Base-by-base conservation (phyloP, 2,888 invertebrate genomes). In the Xestia xanthographa region DNA sequence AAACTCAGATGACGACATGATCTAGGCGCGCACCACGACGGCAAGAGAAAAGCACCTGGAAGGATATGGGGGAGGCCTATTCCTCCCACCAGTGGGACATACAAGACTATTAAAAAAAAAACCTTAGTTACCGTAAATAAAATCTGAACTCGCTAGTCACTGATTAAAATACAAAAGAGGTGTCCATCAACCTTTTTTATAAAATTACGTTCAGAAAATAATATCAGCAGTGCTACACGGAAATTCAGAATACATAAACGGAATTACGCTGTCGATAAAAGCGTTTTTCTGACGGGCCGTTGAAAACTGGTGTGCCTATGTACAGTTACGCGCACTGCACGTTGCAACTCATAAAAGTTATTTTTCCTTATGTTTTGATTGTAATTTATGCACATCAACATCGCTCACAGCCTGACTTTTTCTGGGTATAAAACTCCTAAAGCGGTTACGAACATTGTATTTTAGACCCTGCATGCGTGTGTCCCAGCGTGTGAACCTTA, bases 201-300 rank as follows among this genome's bases (percentile, higher is more conserved):
- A 82, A 71, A 79, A 73, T n/a, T 43, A 78, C 20, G 22, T 14
- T 43, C 43, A 58, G 26, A 50, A 78, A 56, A 60, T 72, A 69
- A 83, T 79, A 70, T 66, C 65, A 14, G 14, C 34, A 45, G 38
- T 69, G 29, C 66, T 41, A 34, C 45, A 60, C 62, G 29, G 60
- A 66, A 70, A 60, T 75, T 83, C 84, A n/a, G 34, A 83, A 83
- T 58, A 74, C 84, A 82, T 82, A 73, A 80, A 67, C 70, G 75
- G 60, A 84, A 84, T 82, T 68, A 82, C 67, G 9, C 20, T 48
- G 65, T 41, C 84, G 70, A 80, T 84, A 84, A 84, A 80, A 74
- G 84, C 74, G 67, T 70, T 83, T 83, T 82, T 69, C 77, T 67
- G 75, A 71, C 70, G 53, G 41, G 29, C 74, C 62, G 67, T 56